Evolutionary conservation across 2,113 vertebrate genomes (phyloP), one percentile per base, ranked within the genome.

Genomic region (Dasyornis broadbenti): DNA sequence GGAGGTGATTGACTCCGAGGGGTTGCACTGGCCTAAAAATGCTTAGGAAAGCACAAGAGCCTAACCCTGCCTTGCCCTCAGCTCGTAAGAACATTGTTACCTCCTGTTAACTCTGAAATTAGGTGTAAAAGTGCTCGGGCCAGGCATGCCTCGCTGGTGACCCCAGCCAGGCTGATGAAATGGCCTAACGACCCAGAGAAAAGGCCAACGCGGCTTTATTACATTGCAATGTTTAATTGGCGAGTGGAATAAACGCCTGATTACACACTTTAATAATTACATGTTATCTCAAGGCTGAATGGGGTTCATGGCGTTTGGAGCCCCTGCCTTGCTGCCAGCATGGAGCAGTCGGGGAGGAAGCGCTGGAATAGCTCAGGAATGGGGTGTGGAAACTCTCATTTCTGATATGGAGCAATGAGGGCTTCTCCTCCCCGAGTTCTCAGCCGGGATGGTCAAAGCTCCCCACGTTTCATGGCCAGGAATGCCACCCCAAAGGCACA

Each of bases 201-300:
- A 86, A 89, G 68, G 60, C 75, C 28, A 23, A 2, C 7, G 39
- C n/a, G 33, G 2, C 66, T 91, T 94, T 40, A 81, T 75, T 86
- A 56, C 47, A 20, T 6, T 6, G 72, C 37, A 19, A 10, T 40
- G n/a, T 49, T 92, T 96, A 92, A 93, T 93, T 92, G 94, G 90
- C 60, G 69, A 81, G 54, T 18, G 6, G 35, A 86, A 44, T 8
- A 27, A 82, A 83, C 24, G 90, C 82, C 88, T 95, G 95, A 90
- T 96, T 94, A 94, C 90, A 2, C 82, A 53, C 68, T 53, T 44
- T 82, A 63, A 44, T 85, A 88, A 92, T 91, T 86, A 18, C 85
- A 27, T 39, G 75, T 60, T 23, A 42, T 81, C 93, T 90, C 64
- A 7, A 50, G 52, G 88, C 5, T 1, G 68, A 90, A 70, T 4